Conservation (phyloP, 2,113 vertebrate species). For the Equus przewalskii region DNA sequence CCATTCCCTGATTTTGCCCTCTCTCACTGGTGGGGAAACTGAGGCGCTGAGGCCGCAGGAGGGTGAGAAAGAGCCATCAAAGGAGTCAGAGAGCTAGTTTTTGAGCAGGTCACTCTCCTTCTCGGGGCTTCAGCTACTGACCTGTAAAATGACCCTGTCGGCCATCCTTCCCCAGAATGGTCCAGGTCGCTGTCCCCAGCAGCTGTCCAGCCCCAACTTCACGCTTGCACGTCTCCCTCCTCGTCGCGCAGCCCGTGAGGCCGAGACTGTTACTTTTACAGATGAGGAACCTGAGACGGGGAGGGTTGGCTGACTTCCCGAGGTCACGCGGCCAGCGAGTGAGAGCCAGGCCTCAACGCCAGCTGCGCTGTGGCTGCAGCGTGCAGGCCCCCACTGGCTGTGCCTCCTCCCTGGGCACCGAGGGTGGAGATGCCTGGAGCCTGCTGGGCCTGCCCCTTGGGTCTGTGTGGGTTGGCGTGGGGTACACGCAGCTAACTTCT, state of each 20-base stretch:
- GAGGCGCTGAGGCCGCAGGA: background rate
- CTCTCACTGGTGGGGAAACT: background rate
- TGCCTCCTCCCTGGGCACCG: background rate
- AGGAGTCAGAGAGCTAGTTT: background rate
- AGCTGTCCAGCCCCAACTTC: background rate
- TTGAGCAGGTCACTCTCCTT: background rate
- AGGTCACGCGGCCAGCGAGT: accelerated
- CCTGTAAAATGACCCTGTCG: background rate
- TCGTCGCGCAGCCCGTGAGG: background rate
- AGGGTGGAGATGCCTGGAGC: background rate
- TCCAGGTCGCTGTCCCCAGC: accelerated
- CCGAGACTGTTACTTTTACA: background rate
- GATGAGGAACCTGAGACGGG: background rate
- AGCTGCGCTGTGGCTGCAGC: accelerated
- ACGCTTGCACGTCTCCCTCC: accelerated
- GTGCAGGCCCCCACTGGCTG: accelerated
- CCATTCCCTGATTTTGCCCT: background rate
- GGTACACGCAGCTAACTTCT: background rate
- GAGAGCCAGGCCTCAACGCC: background rate
- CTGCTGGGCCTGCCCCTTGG: background rate
- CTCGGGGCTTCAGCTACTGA: background rate
- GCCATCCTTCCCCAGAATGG: accelerated
- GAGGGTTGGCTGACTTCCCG: background rate
- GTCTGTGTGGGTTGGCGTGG: accelerated
- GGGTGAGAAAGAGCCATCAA: background rate